Base-by-base conservation (phyloP, 2,113 vertebrate genomes). In the Prochilodus magdalenae region DNA sequence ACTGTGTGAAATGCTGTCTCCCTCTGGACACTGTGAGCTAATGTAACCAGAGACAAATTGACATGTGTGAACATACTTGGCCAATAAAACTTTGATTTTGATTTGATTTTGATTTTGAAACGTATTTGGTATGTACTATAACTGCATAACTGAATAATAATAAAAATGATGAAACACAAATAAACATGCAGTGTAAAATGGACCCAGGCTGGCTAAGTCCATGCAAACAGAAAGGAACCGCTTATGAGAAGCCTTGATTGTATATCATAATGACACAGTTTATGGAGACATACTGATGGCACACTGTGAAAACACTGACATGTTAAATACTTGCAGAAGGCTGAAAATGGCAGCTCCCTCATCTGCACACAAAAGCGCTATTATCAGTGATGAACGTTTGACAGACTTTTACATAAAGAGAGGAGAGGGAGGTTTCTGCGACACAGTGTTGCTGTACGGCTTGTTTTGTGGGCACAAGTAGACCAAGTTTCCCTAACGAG, bases 331-430 rank as follows among this genome's bases (percentile, higher is more conserved):
- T 63, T 78, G 62, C 3, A 49, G 36, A 79, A 66, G 57, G 40
- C 18, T 74, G 57, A 60, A 83, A 85, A 81, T 75, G 78, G 62
- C 79, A 80, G 63, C 60, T 73, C 72, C 59, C 76, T 79, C 62
- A 55, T 82, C 55, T 59, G 49, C 71, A 73, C 79, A 86, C 76
- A 87, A 87, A 73, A 75, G 59, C 75, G 30, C 33, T 71, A 75
- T 84, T 81, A 74, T 81, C 26, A 67, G 76, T 49, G 33, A 79
- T 51, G 51, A 81, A 59, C 7, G 75, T 75, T 69, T 87, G 84
- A 85, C 81, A 81, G 77, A 75, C 30, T 59, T 49, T 70, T 47
- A 72, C 69, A 73, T 36, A 67, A 59, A 75, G 73, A 40, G 77
- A 69, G 79, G 49, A 77, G 59, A 60, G 44, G 71, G 53, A 59